Percentiles rank a stretch among this genome's conserved stretches.
phyloP scores from a whole-genome alignment of 2,113 vertebrate species.

The Scortum barcoo region DNA sequence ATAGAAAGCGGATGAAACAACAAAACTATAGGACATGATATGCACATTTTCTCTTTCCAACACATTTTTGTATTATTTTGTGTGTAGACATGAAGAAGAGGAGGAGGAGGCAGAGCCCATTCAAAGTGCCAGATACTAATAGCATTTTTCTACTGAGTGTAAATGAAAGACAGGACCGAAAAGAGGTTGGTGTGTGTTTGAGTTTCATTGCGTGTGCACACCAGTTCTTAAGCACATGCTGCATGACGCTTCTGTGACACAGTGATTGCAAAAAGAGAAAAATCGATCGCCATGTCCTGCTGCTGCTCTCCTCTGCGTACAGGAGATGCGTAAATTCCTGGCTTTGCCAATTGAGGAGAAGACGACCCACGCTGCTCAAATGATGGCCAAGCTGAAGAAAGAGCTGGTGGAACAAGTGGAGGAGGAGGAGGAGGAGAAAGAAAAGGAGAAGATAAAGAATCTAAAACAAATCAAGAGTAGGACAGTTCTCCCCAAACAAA shows the following conservation, averaged over 20 bases:
- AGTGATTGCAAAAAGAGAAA: slow-evolving; percentile 1
- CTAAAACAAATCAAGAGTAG: slow-evolving; percentile 44
- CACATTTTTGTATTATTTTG: background rate
- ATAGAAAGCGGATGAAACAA: background rate
- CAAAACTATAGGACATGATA: background rate
- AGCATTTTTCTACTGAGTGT: slow-evolving; percentile 51
- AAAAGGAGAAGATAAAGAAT: slow-evolving; percentile 26
- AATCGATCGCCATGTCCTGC: background rate
- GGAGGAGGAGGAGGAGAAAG: slow-evolving; percentile 3
- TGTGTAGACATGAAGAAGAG: slow-evolving; percentile 46
- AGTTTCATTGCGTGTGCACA: background rate
- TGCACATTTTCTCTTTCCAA: background rate
- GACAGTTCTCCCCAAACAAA: slow-evolving; percentile 48
- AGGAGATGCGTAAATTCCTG: slow-evolving; percentile 86
- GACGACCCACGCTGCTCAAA: slow-evolving; percentile 75
- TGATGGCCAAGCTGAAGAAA: slow-evolving; percentile 70
- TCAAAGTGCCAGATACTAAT: slow-evolving; percentile 65
- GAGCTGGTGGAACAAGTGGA: slow-evolving; percentile 79
- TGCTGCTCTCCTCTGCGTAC: slow-evolving; percentile 38
- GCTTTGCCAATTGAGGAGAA: slow-evolving; percentile 86
- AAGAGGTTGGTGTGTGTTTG: slow-evolving; percentile 54
- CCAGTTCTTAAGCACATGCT: background rate
- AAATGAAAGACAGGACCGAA: slow-evolving; percentile 46
- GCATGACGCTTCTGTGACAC: background rate
- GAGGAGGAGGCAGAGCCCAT: slow-evolving; percentile 57